Conservation (phyloP, 2,113 vertebrate species). For the Tauraco erythrolophus region DNA sequence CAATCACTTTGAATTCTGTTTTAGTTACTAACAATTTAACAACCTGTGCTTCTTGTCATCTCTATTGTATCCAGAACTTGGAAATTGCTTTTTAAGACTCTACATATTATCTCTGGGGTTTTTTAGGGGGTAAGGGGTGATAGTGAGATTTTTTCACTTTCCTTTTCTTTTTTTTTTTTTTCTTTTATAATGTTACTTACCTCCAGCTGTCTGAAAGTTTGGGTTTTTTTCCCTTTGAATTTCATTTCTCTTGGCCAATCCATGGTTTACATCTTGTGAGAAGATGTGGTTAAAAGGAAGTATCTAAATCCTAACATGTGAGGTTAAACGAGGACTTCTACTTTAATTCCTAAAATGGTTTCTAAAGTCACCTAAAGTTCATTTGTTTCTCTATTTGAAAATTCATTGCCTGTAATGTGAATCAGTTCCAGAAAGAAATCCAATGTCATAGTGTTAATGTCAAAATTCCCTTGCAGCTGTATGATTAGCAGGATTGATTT, state of each 20-base stretch:
- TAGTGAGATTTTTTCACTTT: accelerated
- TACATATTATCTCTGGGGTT: neutral
- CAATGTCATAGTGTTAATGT: neutral
- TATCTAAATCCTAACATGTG: neutral
- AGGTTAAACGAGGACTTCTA: neutral
- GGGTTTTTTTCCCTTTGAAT: neutral
- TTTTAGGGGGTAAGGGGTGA: accelerated
- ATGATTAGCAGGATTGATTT: neutral
- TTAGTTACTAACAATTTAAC: neutral
- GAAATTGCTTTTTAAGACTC: neutral
- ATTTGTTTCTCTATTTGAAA: neutral
- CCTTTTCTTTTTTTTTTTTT: too few species aligned
- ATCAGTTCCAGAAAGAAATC: neutral
- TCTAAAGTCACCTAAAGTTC: neutral
- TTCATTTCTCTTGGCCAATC: neutral
- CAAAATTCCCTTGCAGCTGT: neutral
- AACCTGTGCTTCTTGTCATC: neutral
- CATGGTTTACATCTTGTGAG: neutral
- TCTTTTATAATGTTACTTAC: neutral
- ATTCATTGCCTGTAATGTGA: neutral
- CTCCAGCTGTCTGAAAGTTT: neutral
- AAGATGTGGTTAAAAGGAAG: neutral
- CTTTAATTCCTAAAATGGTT: neutral
- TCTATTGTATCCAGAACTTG: neutral
- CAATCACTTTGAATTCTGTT: neutral